Conservation (phyloP, 2,888 invertebrate genomes). For the Temnothorax rugatulus region DNA sequence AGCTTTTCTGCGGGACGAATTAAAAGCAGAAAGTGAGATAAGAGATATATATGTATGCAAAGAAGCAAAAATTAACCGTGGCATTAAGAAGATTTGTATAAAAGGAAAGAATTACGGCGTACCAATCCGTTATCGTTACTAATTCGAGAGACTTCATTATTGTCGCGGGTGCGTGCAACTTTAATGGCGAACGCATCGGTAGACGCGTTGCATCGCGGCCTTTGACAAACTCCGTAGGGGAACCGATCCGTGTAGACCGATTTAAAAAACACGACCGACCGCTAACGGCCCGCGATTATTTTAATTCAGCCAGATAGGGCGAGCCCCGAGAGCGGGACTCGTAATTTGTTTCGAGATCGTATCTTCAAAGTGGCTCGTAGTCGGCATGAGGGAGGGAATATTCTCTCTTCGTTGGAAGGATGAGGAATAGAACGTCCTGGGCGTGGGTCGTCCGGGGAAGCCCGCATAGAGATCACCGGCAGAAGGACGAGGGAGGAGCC, state of each 20-base stretch:
- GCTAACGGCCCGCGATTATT: conserved; percentile 81
- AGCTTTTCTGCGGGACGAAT: background rate
- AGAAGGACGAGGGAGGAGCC: conserved; percentile 67
- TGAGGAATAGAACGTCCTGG: conserved; percentile 65
- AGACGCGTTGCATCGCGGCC: conserved; percentile 8
- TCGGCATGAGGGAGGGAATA: conserved; percentile 73
- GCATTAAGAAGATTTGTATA: background rate
- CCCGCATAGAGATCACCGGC: conserved; percentile 55
- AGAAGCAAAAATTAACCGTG: background rate
- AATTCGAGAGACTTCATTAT: conserved; percentile 25
- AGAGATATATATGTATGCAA: too few species aligned
- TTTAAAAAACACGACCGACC: conserved; percentile 66
- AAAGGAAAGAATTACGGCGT: background rate
- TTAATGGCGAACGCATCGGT: conserved; percentile 32
- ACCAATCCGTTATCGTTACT: conserved; percentile 18
- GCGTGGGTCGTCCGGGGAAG: conserved; percentile 55
- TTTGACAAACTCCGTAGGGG: conserved; percentile 38
- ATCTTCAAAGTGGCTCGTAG: conserved; percentile 84
- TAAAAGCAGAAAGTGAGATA: background rate
- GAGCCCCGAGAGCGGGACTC: conserved; percentile 74
- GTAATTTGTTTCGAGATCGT: conserved; percentile 85
- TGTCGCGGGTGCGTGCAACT: conserved; percentile 1
- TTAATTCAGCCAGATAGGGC: conserved; percentile 79
- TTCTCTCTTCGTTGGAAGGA: conserved; percentile 67
- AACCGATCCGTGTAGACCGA: conserved; percentile 62